Conservation (phyloP, 2,113 vertebrate genomes). For the Lasiurus borealis region DNA sequence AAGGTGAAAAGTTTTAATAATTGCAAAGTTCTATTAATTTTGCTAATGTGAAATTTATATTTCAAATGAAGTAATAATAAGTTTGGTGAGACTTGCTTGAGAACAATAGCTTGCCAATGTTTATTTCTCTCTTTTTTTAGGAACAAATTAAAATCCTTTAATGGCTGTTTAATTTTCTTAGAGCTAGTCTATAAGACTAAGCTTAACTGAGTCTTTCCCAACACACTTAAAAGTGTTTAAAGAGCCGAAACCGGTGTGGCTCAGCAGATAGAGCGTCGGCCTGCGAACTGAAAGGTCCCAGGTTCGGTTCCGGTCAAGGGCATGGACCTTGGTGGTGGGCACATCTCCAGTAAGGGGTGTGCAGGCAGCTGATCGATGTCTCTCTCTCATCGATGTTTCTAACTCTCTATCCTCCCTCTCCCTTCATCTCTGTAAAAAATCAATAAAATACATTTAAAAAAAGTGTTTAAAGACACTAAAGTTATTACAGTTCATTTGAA, state of each 20-base stretch:
- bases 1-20: not conserved
- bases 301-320: no score
- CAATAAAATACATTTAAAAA: no score
- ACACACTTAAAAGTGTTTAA: not conserved
- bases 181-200: not conserved
- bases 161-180: not conserved
- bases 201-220: not conserved
- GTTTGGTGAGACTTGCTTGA: not conserved
- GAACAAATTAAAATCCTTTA: not conserved
- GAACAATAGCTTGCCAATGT: not conserved
- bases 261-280: no score
- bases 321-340: no score
- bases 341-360: no score
- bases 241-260: no score
- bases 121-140: not conserved
- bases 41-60: slow-evolving; percentile 17
- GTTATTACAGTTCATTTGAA: not conserved
- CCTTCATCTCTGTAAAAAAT: no score
- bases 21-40: not conserved
- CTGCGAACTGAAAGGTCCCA: no score
- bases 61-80: not conserved
- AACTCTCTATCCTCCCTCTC: no score
- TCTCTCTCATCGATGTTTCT: no score
- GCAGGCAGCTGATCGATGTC: no score
- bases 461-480: not conserved